Conservation (phyloP, 1,140 invertebrate genomes). For the Bilobella aurantiaca region DNA sequence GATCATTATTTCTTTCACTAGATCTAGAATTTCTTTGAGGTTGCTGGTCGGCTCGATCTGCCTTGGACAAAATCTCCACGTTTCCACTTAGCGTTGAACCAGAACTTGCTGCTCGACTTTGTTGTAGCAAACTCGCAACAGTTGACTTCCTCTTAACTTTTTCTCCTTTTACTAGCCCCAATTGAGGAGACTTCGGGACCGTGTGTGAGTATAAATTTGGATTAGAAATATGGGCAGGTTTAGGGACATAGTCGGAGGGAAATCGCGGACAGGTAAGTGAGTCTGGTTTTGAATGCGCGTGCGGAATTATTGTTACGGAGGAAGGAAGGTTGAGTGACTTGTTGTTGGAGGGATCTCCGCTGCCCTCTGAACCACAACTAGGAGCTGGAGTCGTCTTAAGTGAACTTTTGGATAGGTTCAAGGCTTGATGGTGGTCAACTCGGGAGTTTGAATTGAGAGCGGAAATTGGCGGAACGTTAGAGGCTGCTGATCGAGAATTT, state of each 20-base stretch:
- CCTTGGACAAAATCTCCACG: background rate
- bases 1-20: background rate
- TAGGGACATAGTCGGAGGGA: conserved; percentile 20
- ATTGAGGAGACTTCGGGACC: conserved; percentile 28
- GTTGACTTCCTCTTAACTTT: conserved; percentile 65
- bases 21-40: background rate
- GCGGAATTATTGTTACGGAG: conserved; percentile 19
- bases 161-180: conserved; percentile 19
- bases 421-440: conserved; percentile 5
- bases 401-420: conserved; percentile 23
- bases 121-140: conserved; percentile 70
- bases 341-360: conserved; percentile 4
- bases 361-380: background rate
- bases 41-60: background rate
- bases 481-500: background rate
- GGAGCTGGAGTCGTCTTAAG: background rate
- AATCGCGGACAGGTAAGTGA: conserved; percentile 22
- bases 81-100: background rate
- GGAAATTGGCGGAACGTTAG: background rate
- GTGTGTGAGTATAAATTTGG: conserved; percentile 29
- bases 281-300: conserved; percentile 28
- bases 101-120: conserved; percentile 53
- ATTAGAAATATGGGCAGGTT: conserved; percentile 31
- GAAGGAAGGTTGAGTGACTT: background rate
- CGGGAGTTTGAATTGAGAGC: background rate